A percentile compares a stretch with the other conserved stretches of the same genome.
Conservation (phyloP, 2,113 vertebrate species). For the Gracilinanus agilis region DNA sequence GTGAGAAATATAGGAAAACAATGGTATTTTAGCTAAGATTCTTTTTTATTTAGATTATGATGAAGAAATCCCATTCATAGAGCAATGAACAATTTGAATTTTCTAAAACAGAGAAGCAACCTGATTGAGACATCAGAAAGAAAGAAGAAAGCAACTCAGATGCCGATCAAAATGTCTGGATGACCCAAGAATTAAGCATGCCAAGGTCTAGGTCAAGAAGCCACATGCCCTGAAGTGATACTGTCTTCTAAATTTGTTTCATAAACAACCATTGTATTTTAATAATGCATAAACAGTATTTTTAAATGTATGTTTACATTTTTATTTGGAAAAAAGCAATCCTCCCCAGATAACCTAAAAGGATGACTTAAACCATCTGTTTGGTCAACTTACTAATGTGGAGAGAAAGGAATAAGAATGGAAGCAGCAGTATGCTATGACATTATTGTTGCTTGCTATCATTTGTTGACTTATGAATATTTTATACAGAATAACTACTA, state of each 20-base stretch:
- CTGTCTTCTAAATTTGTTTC: slow-evolving; percentile 52
- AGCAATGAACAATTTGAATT: slow-evolving; percentile 47
- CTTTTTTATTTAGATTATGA: slow-evolving; percentile 19
- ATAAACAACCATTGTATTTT: slow-evolving; percentile 59
- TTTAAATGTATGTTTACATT: slow-evolving; percentile 63
- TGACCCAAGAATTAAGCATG: slow-evolving; percentile 28
- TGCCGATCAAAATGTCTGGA: slow-evolving; percentile 47
- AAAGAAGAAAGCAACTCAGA: background rate
- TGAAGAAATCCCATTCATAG: slow-evolving; percentile 33
- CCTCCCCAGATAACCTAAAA: slow-evolving; percentile 60
- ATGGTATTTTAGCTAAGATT: background rate
- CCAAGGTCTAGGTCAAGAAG: slow-evolving; percentile 49
- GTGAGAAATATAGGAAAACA: background rate
- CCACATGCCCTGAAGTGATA: slow-evolving; percentile 36
- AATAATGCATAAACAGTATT: slow-evolving; percentile 63
- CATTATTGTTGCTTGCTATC: background rate
- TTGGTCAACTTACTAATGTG: slow-evolving; percentile 23
- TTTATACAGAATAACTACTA: slow-evolving; percentile 8
- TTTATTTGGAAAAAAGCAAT: slow-evolving; percentile 69
- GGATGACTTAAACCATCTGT: slow-evolving; percentile 62
- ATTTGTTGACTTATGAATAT: background rate
- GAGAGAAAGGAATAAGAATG: slow-evolving; percentile 11
- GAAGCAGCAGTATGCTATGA: background rate
- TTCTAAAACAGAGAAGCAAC: slow-evolving; percentile 55
- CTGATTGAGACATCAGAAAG: slow-evolving; percentile 41